Evolutionary conservation across 2,888 invertebrate species (phyloP), one percentile per base, ranked within the genome.

Genomic region (Lydus trimaculatus): DNA sequence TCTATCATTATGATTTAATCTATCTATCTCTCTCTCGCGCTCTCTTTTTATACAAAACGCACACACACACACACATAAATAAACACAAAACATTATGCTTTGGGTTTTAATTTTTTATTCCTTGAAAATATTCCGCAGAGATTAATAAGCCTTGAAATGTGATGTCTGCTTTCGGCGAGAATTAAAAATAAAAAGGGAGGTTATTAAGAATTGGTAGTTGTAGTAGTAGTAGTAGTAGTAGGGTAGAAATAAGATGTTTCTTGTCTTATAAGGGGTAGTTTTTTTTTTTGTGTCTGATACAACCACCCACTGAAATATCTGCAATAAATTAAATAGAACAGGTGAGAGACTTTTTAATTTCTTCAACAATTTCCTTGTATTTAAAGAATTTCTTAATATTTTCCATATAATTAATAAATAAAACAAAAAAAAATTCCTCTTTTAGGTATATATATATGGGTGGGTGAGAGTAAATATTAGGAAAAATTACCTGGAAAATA

Each of bases 101-200:
- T 81, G 80, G 81, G 82, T 83, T 84, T 84, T 82, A 83, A 83
- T 83, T 83, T 84, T 83, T 84, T 83, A 83, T 82, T 80, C n/a
- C 81, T 81, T 79, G 79, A 76, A 82, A 82, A 83, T 83, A 83
- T 82, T 81, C 82, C 82, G 78, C 76, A 72, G 83, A 83, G 84
- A 84, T 84, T 84, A 84, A 84, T 84, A 84, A 83, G 84, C 81
- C 83, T 81, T 83, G 83, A 83, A 83, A 82, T 80, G 81, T 80
- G 80, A 80, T 82, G 81, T 82, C 80, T 80, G 80, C 77, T 77
- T 78, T 78, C 78, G 78, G 80, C 78, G 81, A 77, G 83, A 83
- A 83, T 83, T 83, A 83, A 83, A 82, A 82, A 81, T 81, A 82
- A 80, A 73, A 48, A 80, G 72, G 78, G 77, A 75, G 75, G 76